Evolutionary conservation across 2,113 vertebrate genomes (phyloP), one percentile per base, ranked within the genome.

Genomic region (Pimephales promelas): DNA sequence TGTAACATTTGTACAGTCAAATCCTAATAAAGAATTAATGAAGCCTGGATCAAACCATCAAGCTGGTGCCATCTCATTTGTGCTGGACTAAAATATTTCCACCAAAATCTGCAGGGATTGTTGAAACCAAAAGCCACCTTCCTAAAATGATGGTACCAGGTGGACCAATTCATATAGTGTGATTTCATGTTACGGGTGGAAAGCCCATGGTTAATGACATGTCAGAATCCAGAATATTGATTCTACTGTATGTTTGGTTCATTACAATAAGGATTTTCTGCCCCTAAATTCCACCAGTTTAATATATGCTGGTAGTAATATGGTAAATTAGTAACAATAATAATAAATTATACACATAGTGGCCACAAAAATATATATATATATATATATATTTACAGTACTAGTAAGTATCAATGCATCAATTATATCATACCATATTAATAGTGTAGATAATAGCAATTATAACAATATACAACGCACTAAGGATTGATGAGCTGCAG

Each of bases 11-110:
- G 80, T 76, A 45, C 20, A 34, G 56, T 83, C 70, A 79, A 87
- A 88, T 84, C 76, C 49, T n/a, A 83, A 82, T 83, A 78, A 87
- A 83, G 83, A 85, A 78, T 82, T 61, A 88, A 85, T 83, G 45
- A 83, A 88, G 59, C 57, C 62, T 34, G 18, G 68, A 75, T 86
- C 68, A 83, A 85, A 82, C 83, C 45, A 82, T 79, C 85, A 86
- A 84, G 68, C 84, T 82, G 88, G 83, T 87, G 61, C 28, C 5
- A 14, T 86, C 73, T 66, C 57, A 66, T 54, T 59, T 45, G 47
- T 72, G 43, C 57, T 34, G 73, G 4, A 43, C 18, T 70, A 20
- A 79, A 71, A 68, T 54, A 77, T 76, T 74, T 80, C 73, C 49
- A 40, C 40, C 52, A 77, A 36, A 31, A 28, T 56, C 34, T 45